phyloP scores from a whole-genome alignment of 2,797 vertebrate genomes.

The Ataeniobius toweri region DNA sequence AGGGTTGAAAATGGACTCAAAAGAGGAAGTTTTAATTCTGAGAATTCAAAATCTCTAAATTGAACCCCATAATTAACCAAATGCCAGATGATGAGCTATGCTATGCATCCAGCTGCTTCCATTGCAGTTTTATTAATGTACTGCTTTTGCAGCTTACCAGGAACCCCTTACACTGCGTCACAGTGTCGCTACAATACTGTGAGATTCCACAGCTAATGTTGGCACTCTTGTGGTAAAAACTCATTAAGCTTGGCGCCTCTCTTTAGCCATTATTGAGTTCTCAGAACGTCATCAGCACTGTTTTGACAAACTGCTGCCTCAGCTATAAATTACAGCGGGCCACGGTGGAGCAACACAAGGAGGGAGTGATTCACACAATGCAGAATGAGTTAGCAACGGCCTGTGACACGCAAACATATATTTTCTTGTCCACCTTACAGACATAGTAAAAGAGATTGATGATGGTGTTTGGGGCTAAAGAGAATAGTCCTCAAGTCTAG shows the following conservation, averaged over 20 bases:
- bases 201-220: slow-evolving; percentile 69
- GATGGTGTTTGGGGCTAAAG: not conserved
- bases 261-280: slow-evolving; percentile 14
- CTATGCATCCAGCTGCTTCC: slow-evolving; percentile 28
- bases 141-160: slow-evolving; percentile 37
- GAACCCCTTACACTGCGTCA: slow-evolving; percentile 27
- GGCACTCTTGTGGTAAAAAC: slow-evolving; percentile 55
- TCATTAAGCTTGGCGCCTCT: slow-evolving; percentile 24
- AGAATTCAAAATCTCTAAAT: not conserved
- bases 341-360: slow-evolving; percentile 24
- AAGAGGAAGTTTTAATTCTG: not conserved
- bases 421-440: slow-evolving; percentile 20
- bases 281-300: slow-evolving; percentile 28
- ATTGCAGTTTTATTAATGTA: slow-evolving; percentile 56
- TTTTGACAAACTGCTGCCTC: slow-evolving; percentile 39
- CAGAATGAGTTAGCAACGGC: slow-evolving; percentile 29
- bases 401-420: slow-evolving; percentile 31
- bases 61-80: not conserved
- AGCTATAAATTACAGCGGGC: slow-evolving; percentile 62
- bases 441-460: slow-evolving; percentile 6
- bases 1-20: not conserved
- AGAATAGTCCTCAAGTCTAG: not conserved
- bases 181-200: slow-evolving; percentile 40
- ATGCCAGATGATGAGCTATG: not conserved
- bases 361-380: slow-evolving; percentile 44